Percentiles rank a stretch among this genome's conserved stretches.
Evolutionary conservation across 2,113 vertebrate genomes (phyloP).

Genomic region (Chaetodon auriga): DNA sequence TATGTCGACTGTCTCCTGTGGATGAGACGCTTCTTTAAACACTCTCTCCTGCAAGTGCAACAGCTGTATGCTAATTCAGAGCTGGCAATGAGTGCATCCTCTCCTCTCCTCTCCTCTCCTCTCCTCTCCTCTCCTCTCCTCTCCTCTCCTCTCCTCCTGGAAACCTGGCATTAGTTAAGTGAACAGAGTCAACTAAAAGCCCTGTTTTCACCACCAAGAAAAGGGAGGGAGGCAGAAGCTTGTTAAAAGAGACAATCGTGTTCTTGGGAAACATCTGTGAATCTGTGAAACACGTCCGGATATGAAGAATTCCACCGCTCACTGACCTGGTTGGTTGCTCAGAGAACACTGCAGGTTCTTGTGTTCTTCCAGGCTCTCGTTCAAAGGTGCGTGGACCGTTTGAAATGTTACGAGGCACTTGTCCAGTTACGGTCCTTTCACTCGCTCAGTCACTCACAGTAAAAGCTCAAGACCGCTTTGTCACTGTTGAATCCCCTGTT

Average conservation of each 20-base stretch:
- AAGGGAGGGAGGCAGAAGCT: background rate
- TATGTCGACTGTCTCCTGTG: slow-evolving; percentile 28
- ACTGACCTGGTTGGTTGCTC: slow-evolving; percentile 43
- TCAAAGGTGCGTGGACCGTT: slow-evolving; percentile 35
- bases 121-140: background rate
- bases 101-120: slow-evolving; percentile 26
- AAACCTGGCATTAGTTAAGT: background rate
- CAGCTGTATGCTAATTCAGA: slow-evolving; percentile 44
- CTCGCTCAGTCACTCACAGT: slow-evolving; percentile 11
- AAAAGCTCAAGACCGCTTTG: slow-evolving; percentile 53
- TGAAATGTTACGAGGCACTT: slow-evolving; percentile 52
- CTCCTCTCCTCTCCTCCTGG: background rate
- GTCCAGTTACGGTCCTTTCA: slow-evolving; percentile 26
- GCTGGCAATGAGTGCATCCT: slow-evolving; percentile 4
- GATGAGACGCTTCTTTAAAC: slow-evolving; percentile 1
- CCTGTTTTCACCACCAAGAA: slow-evolving; percentile 22
- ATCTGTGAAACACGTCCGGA: background rate
- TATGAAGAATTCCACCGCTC: slow-evolving; percentile 41
- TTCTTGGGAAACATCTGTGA: slow-evolving; percentile 25
- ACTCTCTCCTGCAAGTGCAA: slow-evolving; percentile 11
- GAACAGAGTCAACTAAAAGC: slow-evolving; percentile 13
- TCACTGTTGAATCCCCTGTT: slow-evolving; percentile 30
- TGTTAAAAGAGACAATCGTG: slow-evolving; percentile 35
- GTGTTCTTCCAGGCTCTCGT: background rate
- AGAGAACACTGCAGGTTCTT: slow-evolving; percentile 18